Evolutionary conservation across 1,140 invertebrate genomes (phyloP).

Genomic region (Heliconius nattereri): DNA sequence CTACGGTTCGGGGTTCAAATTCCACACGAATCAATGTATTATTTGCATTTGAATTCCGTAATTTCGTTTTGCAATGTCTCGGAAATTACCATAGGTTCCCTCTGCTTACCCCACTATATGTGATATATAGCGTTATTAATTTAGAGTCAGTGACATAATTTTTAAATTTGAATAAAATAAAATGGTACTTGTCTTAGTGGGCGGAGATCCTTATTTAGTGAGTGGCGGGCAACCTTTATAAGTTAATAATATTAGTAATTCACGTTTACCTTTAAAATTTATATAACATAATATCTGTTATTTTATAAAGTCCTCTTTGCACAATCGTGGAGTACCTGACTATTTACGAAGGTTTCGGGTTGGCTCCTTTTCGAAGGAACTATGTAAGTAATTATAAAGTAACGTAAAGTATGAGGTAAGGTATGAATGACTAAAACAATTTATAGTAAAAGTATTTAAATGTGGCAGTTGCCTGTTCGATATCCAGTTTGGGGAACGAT

Average conservation of each 20-base stretch:
- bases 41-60: too few species aligned
- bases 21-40: too few species aligned
- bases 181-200: conserved; percentile 25
- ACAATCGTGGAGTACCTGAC: neutral
- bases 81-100: neutral
- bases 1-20: too few species aligned
- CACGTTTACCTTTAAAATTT: neutral
- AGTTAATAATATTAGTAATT: neutral
- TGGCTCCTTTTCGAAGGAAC: too few species aligned
- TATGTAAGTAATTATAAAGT: too few species aligned
- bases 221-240: conserved; percentile 29
- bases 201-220: conserved; percentile 29
- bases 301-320: neutral
- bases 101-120: neutral
- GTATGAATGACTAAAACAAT: too few species aligned
- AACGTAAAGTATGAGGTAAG: too few species aligned
- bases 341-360: too few species aligned
- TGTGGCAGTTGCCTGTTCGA: too few species aligned
- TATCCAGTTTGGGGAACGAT: too few species aligned
- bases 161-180: conserved; percentile 23
- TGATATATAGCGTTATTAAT: neutral
- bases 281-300: neutral
- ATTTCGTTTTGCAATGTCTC: too few species aligned
- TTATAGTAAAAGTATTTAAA: too few species aligned
- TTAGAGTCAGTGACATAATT: conserved; percentile 9